Percentiles rank a stretch among this genome's conserved stretches.
These are phyloP conservation scores for Nautilus pompilius DNA, from an alignment of 1,140 invertebrate genomes.

Conservation along the genomic window DNA sequence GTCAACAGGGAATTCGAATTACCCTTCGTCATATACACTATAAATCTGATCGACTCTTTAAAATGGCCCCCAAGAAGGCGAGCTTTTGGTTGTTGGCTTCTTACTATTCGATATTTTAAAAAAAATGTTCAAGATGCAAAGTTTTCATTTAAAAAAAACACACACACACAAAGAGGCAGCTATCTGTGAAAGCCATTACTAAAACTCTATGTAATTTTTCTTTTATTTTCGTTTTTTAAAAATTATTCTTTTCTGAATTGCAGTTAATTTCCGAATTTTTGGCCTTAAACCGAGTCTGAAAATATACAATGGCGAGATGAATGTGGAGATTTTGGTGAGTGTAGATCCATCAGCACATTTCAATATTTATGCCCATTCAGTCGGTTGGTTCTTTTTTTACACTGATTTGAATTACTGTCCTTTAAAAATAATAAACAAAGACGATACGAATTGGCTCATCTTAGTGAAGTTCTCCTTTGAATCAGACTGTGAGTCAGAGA, in stretches of 20 bases:
- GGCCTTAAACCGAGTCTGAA: slow-evolving; percentile 40
- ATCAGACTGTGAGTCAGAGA: background rate
- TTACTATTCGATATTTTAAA: too few relatives aligned
- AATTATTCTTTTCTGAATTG: slow-evolving; percentile 17
- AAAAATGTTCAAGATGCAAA: too few relatives aligned
- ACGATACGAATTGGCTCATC: background rate
- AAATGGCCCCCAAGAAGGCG: too few relatives aligned
- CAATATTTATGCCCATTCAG: background rate
- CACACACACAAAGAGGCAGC: too few relatives aligned
- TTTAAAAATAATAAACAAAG: background rate
- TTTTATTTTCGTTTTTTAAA: too few relatives aligned
- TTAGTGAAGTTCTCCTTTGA: background rate
- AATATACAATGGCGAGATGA: slow-evolving; percentile 27
- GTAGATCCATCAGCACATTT: background rate
- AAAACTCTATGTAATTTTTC: too few relatives aligned
- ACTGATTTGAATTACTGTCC: background rate
- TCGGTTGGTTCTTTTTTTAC: background rate
- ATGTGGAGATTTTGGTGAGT: slow-evolving; percentile 45
- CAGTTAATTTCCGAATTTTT: slow-evolving; percentile 44
- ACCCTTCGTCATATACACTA: too few relatives aligned
- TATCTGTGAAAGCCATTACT: too few relatives aligned
- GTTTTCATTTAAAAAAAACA: too few relatives aligned
- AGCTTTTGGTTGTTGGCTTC: too few relatives aligned
- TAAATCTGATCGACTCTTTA: too few relatives aligned
- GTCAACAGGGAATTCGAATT: too few relatives aligned